Evolutionary conservation across 2,113 vertebrate genomes (phyloP).

Genomic region (Oreocharis arfaki): DNA sequence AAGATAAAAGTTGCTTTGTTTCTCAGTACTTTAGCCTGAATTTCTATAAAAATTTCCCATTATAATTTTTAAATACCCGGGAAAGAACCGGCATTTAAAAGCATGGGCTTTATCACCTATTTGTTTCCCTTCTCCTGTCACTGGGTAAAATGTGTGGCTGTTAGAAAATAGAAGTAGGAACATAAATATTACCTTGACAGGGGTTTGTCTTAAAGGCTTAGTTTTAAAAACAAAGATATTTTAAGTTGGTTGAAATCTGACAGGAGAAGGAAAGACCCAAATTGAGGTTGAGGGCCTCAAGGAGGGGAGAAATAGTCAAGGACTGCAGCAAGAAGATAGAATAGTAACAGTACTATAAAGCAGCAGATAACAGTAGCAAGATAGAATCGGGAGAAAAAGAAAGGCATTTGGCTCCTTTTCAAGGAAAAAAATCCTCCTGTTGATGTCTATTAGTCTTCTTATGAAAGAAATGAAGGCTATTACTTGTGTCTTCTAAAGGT

Average conservation of each 20-base stretch:
- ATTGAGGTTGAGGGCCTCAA: background rate
- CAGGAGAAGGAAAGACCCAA: background rate
- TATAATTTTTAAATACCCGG: accelerated
- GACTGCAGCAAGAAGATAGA: background rate
- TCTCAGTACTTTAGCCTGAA: background rate
- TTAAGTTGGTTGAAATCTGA: background rate
- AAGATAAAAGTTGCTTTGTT: background rate
- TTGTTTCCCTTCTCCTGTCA: background rate
- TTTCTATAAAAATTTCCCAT: background rate
- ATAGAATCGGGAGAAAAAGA: background rate
- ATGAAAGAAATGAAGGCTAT: conserved; percentile 22
- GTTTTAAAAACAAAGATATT: background rate
- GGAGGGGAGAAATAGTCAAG: background rate
- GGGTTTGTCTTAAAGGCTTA: background rate
- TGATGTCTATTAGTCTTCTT: conserved; percentile 19
- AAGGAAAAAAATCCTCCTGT: background rate
- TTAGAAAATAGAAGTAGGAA: background rate
- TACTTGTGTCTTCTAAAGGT: conserved; percentile 22
- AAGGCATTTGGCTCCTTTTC: background rate
- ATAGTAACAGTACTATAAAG: background rate
- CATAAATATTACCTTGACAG: background rate
- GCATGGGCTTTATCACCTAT: background rate
- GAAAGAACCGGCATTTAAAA: background rate
- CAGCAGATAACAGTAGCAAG: conserved; percentile 3
- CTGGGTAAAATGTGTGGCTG: background rate